Percentiles rank a stretch among this genome's conserved stretches.
Evolutionary conservation across 2,888 invertebrate species (phyloP).

Genomic region (Trissonchulus latispiculum): DNA sequence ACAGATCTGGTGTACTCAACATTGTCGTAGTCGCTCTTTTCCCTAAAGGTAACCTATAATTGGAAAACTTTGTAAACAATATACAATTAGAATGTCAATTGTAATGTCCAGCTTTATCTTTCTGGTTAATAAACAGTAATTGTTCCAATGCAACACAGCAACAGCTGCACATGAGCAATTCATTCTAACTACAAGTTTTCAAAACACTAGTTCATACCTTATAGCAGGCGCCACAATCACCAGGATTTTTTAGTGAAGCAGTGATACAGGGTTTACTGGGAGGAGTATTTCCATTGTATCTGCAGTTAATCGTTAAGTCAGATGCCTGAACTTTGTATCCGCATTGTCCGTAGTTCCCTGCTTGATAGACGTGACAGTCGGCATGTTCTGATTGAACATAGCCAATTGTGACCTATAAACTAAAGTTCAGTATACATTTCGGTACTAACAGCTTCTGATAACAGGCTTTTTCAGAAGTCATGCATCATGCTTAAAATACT

Average conservation of each 20-base stretch:
- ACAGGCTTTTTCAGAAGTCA: too few relatives aligned
- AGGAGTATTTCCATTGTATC: background rate
- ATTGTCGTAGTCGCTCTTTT: background rate
- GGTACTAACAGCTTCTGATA: too few relatives aligned
- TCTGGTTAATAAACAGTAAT: too few relatives aligned
- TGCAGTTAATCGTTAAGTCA: conserved; percentile 1
- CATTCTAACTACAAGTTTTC: too few relatives aligned
- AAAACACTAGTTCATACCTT: too few relatives aligned
- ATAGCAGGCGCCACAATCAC: conserved; percentile 9
- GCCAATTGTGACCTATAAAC: background rate
- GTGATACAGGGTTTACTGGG: conserved; percentile 1
- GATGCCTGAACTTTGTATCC: background rate
- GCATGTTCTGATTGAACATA: background rate
- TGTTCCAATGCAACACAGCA: too few relatives aligned
- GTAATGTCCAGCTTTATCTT: too few relatives aligned
- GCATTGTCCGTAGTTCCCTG: conserved; percentile 9
- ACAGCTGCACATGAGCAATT: too few relatives aligned
- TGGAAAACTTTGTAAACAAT: too few relatives aligned
- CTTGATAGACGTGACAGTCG: conserved; percentile 10
- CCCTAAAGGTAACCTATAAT: background rate
- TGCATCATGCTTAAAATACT: too few relatives aligned
- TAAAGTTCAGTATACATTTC: too few relatives aligned
- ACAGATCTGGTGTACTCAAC: background rate
- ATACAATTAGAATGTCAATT: too few relatives aligned
- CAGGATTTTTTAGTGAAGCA: background rate